Evolutionary conservation across 2,113 vertebrate genomes (phyloP), one percentile per base, ranked within the genome.

Genomic region (Petaurus breviceps): DNA sequence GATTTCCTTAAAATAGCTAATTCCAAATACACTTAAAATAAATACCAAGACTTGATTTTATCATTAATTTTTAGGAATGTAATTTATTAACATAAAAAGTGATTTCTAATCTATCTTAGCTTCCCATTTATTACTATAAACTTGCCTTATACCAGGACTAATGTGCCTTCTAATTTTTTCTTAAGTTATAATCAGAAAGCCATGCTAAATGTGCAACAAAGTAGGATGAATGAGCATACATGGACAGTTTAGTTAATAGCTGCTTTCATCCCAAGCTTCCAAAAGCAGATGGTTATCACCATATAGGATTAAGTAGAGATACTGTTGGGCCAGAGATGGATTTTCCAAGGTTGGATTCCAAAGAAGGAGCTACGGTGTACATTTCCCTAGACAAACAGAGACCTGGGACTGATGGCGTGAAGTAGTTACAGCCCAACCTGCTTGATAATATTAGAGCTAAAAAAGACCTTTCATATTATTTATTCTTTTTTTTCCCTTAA

Each of bases 1-100:
- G 2, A 22, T 95, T 95, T 95, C 16, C 50, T 95, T 95, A 47
- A 94, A 94, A 89, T 91, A 31, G 0, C 25, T 0, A 91, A 49
- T 94, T 96, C 43, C 16, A 84, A 84, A n/a, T 84, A 43, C 43
- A 1, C 7, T 84, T 84, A 43, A 16, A 68, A 68, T 68, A 68
- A 84, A 23, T 14, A 8, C n/a, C 37, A n/a, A 7, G 43, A 77
- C 19, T 37, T 43, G 68, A 77, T 77, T n/a, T 77, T 77, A 77
- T 22, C 0, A 2, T 77, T 77, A 77, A 77, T 43, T 77, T 77
- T 77, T 77, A 43, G 19, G 37, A 77, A 77, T 77, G 5, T 77
- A 22, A 77, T 43, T 43, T 77, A 43, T 16, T 22, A 43, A 43
- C 23, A 77, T 19, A 43, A n/a, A 43, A 84, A 84, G 37, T 43